A percentile compares a stretch with the other conserved stretches of the same genome.
Conservation (phyloP, 2,888 invertebrate species). For the Ophion ellenae region DNA sequence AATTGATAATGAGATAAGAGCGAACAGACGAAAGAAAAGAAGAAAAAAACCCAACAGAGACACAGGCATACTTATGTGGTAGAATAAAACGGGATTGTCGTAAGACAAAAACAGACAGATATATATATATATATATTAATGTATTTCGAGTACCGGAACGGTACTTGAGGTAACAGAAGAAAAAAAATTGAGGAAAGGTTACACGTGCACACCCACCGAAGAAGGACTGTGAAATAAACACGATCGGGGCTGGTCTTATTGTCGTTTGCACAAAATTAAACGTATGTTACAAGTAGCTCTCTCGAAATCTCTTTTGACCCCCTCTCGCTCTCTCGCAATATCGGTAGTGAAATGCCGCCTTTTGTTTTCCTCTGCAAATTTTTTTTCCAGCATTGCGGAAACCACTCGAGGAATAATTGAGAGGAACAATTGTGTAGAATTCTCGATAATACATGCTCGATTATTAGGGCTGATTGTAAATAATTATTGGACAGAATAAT, state of each 20-base stretch:
- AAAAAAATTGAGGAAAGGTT: conserved; percentile 42
- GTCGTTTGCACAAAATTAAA: conserved; percentile 74
- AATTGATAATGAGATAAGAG: background rate
- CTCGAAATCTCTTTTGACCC: conserved; percentile 58
- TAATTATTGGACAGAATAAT: too few relatives aligned
- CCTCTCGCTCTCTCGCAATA: conserved; percentile 40
- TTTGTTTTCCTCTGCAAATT: background rate
- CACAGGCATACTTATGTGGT: conserved; percentile 51
- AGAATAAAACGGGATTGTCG: conserved; percentile 59
- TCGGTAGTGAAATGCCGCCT: conserved; percentile 10
- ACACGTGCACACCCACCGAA: conserved; percentile 66
- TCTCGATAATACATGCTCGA: too few relatives aligned
- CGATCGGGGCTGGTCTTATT: conserved; percentile 67
- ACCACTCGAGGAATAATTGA: too few relatives aligned
- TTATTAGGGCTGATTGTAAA: too few relatives aligned
- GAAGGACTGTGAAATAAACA: conserved; percentile 51
- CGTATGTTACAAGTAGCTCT: conserved; percentile 68
- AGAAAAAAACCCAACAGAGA: conserved; percentile 41
- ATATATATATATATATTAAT: conserved; percentile 7
- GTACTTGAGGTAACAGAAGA: conserved; percentile 25
- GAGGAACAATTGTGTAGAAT: too few relatives aligned
- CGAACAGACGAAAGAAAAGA: conserved; percentile 31
- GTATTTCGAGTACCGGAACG: conserved; percentile 43
- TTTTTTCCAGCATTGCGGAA: too few relatives aligned
- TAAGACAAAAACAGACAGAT: conserved; percentile 12